These are phyloP conservation scores for Cuculus canorus DNA, from an alignment of 2,797 vertebrate species.

Conservation along the genomic window DNA sequence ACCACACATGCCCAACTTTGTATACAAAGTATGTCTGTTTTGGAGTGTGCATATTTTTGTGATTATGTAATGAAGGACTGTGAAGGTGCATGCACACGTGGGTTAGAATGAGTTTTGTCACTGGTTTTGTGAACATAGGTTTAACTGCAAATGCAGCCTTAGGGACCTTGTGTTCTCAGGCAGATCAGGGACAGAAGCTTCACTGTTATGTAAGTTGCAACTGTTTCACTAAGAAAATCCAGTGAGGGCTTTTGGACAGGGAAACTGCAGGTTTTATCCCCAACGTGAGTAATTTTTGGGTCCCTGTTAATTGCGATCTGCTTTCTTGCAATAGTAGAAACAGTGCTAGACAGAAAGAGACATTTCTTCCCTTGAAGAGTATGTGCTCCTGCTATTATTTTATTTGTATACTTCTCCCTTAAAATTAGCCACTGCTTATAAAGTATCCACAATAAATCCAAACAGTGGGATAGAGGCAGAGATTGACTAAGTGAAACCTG, in stretches of 20 bases:
- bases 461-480: neutral
- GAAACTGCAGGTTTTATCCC: neutral
- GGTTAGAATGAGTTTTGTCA: neutral
- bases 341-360: neutral
- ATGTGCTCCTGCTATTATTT: neutral
- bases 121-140: neutral
- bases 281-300: neutral
- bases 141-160: neutral
- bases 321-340: neutral
- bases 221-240: neutral
- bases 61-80: neutral
- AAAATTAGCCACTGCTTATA: neutral
- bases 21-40: neutral
- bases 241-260: neutral
- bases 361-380: neutral
- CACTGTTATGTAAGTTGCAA: rapidly evolving
- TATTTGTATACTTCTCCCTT: neutral
- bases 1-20: neutral
- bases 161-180: rapidly evolving
- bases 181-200: neutral
- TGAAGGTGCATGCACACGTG: rapidly evolving
- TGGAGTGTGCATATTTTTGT: neutral
- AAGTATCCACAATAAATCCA: neutral
- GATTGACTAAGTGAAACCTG: conserved; percentile 31
- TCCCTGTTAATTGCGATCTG: neutral